Evolutionary conservation across 1,140 invertebrate species (phyloP), one percentile per base, ranked within the genome.

Genomic region (Lepidurus couesii): DNA sequence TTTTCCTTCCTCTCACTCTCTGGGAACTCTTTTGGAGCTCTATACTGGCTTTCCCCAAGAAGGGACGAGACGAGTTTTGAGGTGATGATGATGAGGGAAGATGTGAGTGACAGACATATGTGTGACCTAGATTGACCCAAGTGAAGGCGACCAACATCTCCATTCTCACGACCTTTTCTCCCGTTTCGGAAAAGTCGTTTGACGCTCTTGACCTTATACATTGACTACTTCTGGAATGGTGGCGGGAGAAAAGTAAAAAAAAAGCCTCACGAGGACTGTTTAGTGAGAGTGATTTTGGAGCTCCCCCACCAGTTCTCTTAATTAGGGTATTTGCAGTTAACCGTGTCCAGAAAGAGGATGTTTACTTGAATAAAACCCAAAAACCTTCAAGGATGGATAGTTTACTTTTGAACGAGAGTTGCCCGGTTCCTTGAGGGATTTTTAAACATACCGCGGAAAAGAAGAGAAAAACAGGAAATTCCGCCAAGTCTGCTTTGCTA

Each of bases 301-400:
- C 53, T n/a, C 53, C 8, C 16, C 53, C 10, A 65, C 53, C 21
- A 13, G 53, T 9, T 21, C 21, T 13, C 53, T 65, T 65, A 65
- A 65, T 65, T 65, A 65, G 53, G 53, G 53, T 16, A n/a, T 65
- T 65, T 13, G 16, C 16, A 65, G 16, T 65, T 65, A 65, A 65
- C 53, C 53, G 53, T 65, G 53, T 13, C 13, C 16, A 65, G 53
- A 21, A 65, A 65, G 53, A 65, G 53, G 53, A 65, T 65, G 53
- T 65, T 65, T 65, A 65, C 53, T 65, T 65, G 53, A 65, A 65
- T 65, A 65, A 65, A 65, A 21, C 53, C 53, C 53, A 65, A 65
- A 65, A 65, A 7, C 53, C 21, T 65, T 65, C 1, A 21, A 13
- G 7, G 53, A 65, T 65, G 21, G 53, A 65, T 65, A 65, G 53